Percentiles rank a stretch among this genome's conserved stretches.
Evolutionary conservation across 2,888 invertebrate genomes (phyloP).

Genomic region (Dione vanillae): DNA sequence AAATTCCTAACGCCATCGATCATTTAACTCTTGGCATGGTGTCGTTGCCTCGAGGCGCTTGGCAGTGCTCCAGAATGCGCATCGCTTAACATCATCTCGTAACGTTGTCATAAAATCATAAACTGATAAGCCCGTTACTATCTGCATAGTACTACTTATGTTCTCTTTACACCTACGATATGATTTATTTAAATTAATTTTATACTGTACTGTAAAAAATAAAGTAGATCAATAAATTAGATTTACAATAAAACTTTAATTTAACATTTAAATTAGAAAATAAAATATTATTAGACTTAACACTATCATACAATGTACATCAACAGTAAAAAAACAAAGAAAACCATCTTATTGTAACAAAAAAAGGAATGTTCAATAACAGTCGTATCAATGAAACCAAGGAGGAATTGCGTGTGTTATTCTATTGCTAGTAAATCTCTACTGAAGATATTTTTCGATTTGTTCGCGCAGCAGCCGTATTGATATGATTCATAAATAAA

Average conservation of each 20-base stretch:
- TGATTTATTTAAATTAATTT: neutral
- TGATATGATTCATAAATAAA: no score
- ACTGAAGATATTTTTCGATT: conserved; percentile 66
- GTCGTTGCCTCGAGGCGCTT: conserved; percentile 49
- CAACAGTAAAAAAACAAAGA: no score
- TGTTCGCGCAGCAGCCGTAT: no score
- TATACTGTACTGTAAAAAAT: no score
- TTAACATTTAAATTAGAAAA: no score
- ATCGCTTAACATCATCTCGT: conserved; percentile 48
- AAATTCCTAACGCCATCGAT: conserved; percentile 53
- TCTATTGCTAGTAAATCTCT: conserved; percentile 59
- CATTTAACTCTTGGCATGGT: conserved; percentile 52
- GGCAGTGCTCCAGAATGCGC: conserved; percentile 51
- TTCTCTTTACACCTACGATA: neutral
- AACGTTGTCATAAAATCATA: conserved; percentile 38
- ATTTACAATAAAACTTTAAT: no score
- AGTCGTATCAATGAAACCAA: conserved; percentile 37
- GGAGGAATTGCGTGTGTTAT: conserved; percentile 47
- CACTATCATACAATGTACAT: no score
- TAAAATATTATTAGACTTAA: no score
- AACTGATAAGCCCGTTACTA: conserved; percentile 17
- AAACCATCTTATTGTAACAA: neutral
- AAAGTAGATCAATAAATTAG: no score
- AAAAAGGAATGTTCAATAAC: conserved; percentile 39
- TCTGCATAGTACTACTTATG: conserved; percentile 2